phyloP scores from a whole-genome alignment of 2,797 vertebrate genomes.

The Yasuhikotakia modesta region DNA sequence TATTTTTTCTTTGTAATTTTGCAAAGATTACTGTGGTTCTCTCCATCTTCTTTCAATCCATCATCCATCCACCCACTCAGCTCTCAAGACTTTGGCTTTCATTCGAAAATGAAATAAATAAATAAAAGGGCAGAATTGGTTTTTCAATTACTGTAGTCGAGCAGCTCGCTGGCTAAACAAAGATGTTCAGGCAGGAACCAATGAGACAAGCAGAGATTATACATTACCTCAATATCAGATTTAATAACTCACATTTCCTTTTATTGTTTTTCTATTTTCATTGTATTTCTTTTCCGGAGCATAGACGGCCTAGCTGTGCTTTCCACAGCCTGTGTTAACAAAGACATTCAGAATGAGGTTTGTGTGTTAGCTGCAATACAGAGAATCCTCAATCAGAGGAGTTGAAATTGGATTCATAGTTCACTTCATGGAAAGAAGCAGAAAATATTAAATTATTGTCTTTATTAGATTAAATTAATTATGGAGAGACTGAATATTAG shows the following conservation, averaged over 20 bases:
- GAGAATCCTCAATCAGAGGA: slow-evolving; percentile 65
- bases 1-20: slow-evolving; percentile 64
- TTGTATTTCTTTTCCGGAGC: slow-evolving; percentile 75
- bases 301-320: slow-evolving; percentile 64
- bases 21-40: slow-evolving; percentile 80
- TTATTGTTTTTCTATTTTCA: slow-evolving; percentile 79
- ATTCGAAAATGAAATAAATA: slow-evolving; percentile 60
- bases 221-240: slow-evolving; percentile 80
- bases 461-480: slow-evolving; percentile 74
- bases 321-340: slow-evolving; percentile 67
- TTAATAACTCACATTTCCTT: slow-evolving; percentile 81
- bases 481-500: slow-evolving; percentile 67
- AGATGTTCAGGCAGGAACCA: slow-evolving; percentile 75
- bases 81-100: slow-evolving; percentile 71
- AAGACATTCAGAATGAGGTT: slow-evolving; percentile 72
- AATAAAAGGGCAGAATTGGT: slow-evolving; percentile 78
- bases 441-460: slow-evolving; percentile 63
- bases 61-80: slow-evolving; percentile 70
- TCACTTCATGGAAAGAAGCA: slow-evolving; percentile 68
- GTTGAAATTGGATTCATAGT: slow-evolving; percentile 73
- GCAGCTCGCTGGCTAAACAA: slow-evolving; percentile 77
- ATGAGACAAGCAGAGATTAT: slow-evolving; percentile 79
- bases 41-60: slow-evolving; percentile 73
- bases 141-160: slow-evolving; percentile 81
- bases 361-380: slow-evolving; percentile 65